Conservation (phyloP, 2,113 vertebrate genomes). For the Nyctereutes procyonoides region DNA sequence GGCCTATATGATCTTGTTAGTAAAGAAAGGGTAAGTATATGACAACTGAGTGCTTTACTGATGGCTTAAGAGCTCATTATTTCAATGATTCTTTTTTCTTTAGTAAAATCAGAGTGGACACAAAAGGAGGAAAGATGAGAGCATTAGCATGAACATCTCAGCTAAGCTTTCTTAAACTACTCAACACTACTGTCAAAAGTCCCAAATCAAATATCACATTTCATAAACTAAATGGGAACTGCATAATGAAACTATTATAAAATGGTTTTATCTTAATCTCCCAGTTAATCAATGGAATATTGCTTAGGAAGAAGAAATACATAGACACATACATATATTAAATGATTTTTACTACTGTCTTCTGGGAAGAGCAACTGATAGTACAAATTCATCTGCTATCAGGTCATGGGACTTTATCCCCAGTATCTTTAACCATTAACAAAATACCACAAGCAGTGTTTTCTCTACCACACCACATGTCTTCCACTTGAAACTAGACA, state of each 20-base stretch:
- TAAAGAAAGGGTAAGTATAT: neutral
- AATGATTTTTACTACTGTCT: neutral
- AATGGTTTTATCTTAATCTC: neutral
- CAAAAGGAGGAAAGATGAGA: neutral
- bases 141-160: neutral
- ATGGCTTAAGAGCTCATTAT: neutral
- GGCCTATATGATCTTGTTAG: neutral
- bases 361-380: neutral
- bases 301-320: neutral
- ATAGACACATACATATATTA: neutral
- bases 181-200: neutral
- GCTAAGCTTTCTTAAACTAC: neutral
- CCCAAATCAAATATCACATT: neutral
- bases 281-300: constrained; percentile 12
- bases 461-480: neutral
- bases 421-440: neutral
- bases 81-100: neutral
- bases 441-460: neutral
- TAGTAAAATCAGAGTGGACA: constrained; percentile 6
- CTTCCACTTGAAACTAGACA: neutral
- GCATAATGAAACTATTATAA: neutral
- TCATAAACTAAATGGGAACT: neutral
- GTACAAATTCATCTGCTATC: neutral
- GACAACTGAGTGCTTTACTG: neutral
- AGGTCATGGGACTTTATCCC: neutral